A percentile compares a stretch with the other conserved stretches of the same genome.
phyloP scores from a whole-genome alignment of 2,113 vertebrate genomes.

The Phoxinus phoxinus region DNA sequence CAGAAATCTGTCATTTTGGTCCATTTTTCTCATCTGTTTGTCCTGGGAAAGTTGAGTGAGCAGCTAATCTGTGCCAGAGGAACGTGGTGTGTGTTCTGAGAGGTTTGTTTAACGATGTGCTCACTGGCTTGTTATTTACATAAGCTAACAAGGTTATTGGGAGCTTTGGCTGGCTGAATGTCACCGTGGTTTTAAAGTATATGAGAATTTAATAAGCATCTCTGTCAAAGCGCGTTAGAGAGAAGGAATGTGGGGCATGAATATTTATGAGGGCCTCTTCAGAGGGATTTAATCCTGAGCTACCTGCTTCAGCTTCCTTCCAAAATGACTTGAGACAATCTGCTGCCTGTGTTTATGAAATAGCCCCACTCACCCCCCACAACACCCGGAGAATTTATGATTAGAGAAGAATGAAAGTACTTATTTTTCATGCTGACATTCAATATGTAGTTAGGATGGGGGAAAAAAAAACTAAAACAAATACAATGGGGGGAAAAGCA shows the following conservation, averaged over 20 bases:
- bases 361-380: conserved; percentile 30
- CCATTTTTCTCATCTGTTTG: conserved; percentile 34
- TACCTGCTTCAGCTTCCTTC: conserved; percentile 53
- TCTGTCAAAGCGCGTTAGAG: conserved; percentile 66
- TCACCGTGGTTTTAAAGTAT: conserved; percentile 71
- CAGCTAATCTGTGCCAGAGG: conserved; percentile 43
- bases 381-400: conserved; percentile 37
- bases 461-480: background rate
- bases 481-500: no score
- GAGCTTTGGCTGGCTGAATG: conserved; percentile 73
- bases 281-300: conserved; percentile 54
- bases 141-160: conserved; percentile 73
- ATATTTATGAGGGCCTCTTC: conserved; percentile 67
- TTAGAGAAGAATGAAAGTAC: conserved; percentile 29
- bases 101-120: conserved; percentile 55
- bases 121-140: conserved; percentile 69
- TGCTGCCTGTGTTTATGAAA: conserved; percentile 46
- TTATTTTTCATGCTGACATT: conserved; percentile 33
- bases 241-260: conserved; percentile 65
- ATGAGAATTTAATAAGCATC: conserved; percentile 73
- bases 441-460: conserved; percentile 4
- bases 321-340: conserved; percentile 56
- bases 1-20: conserved; percentile 35
- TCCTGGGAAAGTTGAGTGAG: conserved; percentile 34
- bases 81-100: conserved; percentile 44